Evolutionary conservation across 92 coral and sea anemone species (phyloP), one percentile per base, ranked within the genome.

Genomic region (Zoanthus solanderi): DNA sequence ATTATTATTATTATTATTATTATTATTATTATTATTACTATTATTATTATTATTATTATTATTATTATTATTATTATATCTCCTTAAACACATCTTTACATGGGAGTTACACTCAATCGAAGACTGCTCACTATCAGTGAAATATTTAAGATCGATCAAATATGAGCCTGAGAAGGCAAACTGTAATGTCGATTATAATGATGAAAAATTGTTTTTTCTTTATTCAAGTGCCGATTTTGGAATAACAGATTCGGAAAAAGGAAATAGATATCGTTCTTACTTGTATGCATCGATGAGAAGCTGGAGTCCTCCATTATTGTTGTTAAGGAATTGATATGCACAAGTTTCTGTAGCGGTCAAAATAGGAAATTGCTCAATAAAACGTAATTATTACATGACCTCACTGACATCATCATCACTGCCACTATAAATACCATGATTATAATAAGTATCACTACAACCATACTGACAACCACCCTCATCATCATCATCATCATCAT

Each of bases 301-400:
- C 83, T 94, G 89, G 12, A 93, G 84, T 18, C 99, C 99, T 67
- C 83, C 89, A 47, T 87, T 91, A 37, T 90, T 95, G 71, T 84
- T 92, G 69, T 93, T 93, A 65, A 97, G 90, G 63, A 95, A 88
- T 77, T 93, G 94, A 61, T 92, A 95, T 0, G 98, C 99, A 72
- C 96, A 95, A 76, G 94, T 93, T 89, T 97, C 99, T 97, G 91
- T 56, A 81, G 23, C 23, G 17, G 42, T 60, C 11, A 42, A 48
- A 69, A 32, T 14, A 44, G 61, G 78, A 29, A 63, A 6, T 42
- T 14, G n/a, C 42, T 0, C 42, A 50, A 32, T 13, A 31, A 46
- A 67, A 50, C 23, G 4, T 17, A 12, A 10, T 10, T 16, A 2
- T 8, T 45, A 9, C 6, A 79, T 23, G 50, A 5, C 29, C 14